Evolutionary conservation across 2,113 vertebrate genomes (phyloP).

Genomic region (Phylloscopus trochilus): DNA sequence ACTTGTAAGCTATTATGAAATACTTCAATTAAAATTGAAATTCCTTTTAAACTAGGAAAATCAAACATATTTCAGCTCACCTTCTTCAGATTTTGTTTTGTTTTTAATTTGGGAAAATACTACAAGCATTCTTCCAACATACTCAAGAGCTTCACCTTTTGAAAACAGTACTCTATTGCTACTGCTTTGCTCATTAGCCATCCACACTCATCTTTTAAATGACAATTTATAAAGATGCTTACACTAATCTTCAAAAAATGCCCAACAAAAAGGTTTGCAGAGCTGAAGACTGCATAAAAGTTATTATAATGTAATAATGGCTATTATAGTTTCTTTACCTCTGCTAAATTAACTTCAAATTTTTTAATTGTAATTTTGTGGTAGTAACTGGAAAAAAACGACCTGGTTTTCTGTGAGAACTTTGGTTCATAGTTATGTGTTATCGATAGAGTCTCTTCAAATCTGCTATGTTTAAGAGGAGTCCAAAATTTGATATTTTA

Average conservation of each 20-base stretch:
- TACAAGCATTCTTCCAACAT: background rate
- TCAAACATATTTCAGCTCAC: background rate
- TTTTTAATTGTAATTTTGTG: background rate
- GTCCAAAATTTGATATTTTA: accelerated
- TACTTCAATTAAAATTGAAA: background rate
- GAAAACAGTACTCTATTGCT: background rate
- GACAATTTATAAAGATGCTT: background rate
- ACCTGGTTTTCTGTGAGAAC: background rate
- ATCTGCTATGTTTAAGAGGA: background rate
- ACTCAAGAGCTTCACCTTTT: background rate
- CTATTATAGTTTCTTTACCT: background rate
- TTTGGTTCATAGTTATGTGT: background rate
- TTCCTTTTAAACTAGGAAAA: background rate
- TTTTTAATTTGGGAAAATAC: background rate
- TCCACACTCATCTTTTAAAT: background rate
- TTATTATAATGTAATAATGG: background rate
- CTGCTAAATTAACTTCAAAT: background rate
- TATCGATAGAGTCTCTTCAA: background rate
- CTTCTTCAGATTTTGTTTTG: background rate
- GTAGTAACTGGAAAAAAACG: background rate
- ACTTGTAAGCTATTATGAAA: background rate
- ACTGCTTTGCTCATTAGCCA: background rate
- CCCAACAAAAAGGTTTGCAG: background rate
- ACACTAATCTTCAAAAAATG: background rate
- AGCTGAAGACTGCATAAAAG: background rate